Evolutionary conservation across 2,113 vertebrate genomes (phyloP), one percentile per base, ranked within the genome.

Genomic region (Anolis carolinensis): DNA sequence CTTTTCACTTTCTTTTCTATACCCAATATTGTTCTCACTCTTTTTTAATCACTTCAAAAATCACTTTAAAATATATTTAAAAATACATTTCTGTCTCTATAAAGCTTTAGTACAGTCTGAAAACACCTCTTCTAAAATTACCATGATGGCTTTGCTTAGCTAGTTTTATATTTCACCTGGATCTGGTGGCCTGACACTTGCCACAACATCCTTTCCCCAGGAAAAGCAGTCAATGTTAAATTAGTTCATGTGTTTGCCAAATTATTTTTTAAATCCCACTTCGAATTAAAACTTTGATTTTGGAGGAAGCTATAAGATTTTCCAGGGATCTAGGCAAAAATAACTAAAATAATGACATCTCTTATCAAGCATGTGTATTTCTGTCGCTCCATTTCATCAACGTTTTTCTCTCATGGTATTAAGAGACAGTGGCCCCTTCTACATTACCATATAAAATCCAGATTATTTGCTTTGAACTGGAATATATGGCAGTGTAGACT

Each of bases 81-180:
- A n/a, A 81, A 65, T 88, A 88, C 59, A 25, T 87, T 77, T 86
- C 83, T 88, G 76, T 84, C 81, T 65, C 63, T 0, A 0, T 85
- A 84, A 70, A 77, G 68, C 32, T 81, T 92, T 82, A 87, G 84
- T 68, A 81, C 88, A 93, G 89, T 90, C 87, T 90, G 91, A 90
- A 94, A 87, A 86, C 87, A 83, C 82, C 48, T 90, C 87, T 94
- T 94, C 93, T 94, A 93, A 94, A 94, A 93, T 92, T 90, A 94
- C 79, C 78, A 71, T 89, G 86, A 85, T 20, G 0, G 81, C 84
- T 88, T 89, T 88, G 82, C 89, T 93, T 86, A 83, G 81, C 89
- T 90, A 18, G 0, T 89, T 14, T 93, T 90, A 78, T 10, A 5
- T 93, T 94, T 94, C 93, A 86, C 87, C 79, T 88, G 86, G 90